Evolutionary conservation across 2,888 invertebrate genomes (phyloP).

Genomic region (Dysmachus trigonus): DNA sequence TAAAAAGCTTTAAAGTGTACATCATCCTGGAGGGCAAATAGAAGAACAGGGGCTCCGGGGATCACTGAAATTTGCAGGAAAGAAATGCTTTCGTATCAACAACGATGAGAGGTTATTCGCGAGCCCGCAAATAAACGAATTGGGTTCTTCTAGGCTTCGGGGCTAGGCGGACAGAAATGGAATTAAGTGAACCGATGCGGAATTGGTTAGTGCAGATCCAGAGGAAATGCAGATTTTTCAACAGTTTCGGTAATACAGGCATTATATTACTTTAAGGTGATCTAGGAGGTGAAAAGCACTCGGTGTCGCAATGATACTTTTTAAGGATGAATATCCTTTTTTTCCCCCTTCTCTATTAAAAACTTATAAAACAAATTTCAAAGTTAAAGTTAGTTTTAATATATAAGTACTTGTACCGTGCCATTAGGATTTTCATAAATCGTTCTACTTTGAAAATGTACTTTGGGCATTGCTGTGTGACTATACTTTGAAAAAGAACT

Average conservation of each 20-base stretch:
- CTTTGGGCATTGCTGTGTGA: too few species aligned
- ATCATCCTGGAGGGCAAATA: neutral
- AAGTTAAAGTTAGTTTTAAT: too few species aligned
- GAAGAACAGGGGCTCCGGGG: neutral
- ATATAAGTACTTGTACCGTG: too few species aligned
- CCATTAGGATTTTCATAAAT: too few species aligned
- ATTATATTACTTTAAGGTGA: neutral
- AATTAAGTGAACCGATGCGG: neutral
- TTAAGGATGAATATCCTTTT: too few species aligned
- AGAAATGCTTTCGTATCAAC: neutral
- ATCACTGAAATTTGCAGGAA: neutral
- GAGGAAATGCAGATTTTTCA: neutral
- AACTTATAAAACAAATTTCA: too few species aligned
- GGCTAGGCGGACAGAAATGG: neutral
- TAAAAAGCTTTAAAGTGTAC: neutral
- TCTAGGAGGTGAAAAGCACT: neutral
- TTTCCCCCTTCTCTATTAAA: too few species aligned
- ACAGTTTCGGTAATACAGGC: neutral
- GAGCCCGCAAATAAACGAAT: neutral
- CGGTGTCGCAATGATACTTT: neutral
- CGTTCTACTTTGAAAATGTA: too few species aligned
- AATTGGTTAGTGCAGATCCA: neutral
- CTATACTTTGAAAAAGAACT: too few species aligned
- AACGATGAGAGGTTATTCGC: neutral
- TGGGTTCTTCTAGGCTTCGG: neutral